Percentiles rank a stretch among this genome's conserved stretches.
Conservation (phyloP, 2,797 vertebrate genomes). For the Synaphobranchus kaupii region DNA sequence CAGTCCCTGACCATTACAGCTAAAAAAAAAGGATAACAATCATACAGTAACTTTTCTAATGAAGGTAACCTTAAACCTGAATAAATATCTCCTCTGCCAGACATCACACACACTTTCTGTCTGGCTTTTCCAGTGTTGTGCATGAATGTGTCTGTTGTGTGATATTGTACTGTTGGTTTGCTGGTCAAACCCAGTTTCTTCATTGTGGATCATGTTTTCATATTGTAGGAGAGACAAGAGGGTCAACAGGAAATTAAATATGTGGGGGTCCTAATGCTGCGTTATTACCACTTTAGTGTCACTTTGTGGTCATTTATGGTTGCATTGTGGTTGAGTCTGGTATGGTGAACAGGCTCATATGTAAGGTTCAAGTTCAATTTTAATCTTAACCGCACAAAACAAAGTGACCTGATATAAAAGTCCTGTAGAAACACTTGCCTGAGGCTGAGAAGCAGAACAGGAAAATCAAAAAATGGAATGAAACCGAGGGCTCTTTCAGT, state of each 20-base stretch:
- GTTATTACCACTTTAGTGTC: background rate
- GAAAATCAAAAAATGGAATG: background rate
- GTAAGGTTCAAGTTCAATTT: slow-evolving; percentile 5
- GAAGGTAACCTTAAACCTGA: background rate
- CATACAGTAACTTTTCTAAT: background rate
- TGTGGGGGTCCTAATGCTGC: background rate
- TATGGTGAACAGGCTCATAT: background rate
- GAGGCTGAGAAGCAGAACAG: background rate
- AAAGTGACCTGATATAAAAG: background rate
- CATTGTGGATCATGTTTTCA: background rate
- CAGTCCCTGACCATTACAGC: background rate
- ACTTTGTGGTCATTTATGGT: background rate
- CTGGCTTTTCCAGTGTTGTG: background rate
- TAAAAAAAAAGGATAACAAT: background rate
- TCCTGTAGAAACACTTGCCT: background rate
- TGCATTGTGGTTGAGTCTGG: background rate
- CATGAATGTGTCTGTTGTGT: background rate
- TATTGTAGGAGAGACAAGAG: background rate
- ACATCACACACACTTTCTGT: background rate
- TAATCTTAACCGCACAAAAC: background rate
- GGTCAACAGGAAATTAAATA: background rate
- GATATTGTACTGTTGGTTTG: background rate
- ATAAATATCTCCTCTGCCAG: background rate
- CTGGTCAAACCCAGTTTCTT: background rate
- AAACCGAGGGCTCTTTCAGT: background rate